These are phyloP conservation scores for Smutsia temminckii DNA, from an alignment of 2,797 vertebrate species.

Conservation along the genomic window DNA sequence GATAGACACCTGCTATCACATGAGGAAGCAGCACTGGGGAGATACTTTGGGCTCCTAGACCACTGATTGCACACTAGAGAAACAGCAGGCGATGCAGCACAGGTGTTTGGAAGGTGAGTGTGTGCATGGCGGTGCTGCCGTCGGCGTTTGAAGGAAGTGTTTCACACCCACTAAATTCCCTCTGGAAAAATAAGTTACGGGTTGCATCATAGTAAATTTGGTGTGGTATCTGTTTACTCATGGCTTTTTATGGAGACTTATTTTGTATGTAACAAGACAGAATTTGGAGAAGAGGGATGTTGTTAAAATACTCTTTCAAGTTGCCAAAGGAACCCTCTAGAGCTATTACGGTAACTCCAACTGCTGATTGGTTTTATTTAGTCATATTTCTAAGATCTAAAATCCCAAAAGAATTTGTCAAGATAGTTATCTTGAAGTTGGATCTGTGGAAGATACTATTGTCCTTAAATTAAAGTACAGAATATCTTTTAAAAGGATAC, in stretches of 20 bases:
- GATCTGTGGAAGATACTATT: background rate
- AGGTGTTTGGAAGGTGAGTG: background rate
- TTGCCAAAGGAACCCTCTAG: background rate
- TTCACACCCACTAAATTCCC: background rate
- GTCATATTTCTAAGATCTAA: conserved; percentile 37
- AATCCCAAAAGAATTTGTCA: background rate
- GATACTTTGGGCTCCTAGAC: background rate
- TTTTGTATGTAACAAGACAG: conserved; percentile 9
- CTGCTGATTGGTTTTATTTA: conserved; percentile 18
- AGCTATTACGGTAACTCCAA: background rate
- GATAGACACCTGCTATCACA: background rate
- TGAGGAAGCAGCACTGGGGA: background rate
- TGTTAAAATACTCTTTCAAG: background rate
- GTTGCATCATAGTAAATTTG: background rate
- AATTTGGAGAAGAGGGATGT: background rate
- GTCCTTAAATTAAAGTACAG: conserved; percentile 50
- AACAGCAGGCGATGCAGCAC: background rate
- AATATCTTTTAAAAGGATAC: background rate
- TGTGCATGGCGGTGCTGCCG: background rate
- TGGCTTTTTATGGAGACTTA: conserved; percentile 11
- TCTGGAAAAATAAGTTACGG: background rate
- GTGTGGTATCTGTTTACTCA: background rate
- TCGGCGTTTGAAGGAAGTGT: background rate
- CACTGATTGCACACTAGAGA: background rate
- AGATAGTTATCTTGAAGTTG: conserved; percentile 39